Evolutionary conservation across 2,113 vertebrate genomes (phyloP).

Genomic region (Perca flavescens): DNA sequence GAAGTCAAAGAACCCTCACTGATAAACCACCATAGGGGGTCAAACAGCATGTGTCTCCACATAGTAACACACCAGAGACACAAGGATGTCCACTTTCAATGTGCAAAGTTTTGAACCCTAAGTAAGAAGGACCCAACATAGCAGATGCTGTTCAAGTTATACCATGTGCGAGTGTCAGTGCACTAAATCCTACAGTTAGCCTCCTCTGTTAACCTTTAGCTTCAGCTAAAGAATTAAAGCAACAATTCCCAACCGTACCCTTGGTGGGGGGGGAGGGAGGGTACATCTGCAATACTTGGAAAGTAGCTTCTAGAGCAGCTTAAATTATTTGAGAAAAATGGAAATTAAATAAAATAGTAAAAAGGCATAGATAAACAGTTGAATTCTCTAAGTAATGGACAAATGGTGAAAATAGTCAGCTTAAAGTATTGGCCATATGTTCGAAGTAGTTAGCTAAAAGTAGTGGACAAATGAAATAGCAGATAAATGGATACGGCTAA

Average conservation of each 20-base stretch:
- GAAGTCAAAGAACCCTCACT: conserved; percentile 29
- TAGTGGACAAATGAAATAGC: neutral
- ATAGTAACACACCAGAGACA: neutral
- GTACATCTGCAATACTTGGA: neutral
- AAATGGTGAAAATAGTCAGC: neutral
- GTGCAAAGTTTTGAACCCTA: neutral
- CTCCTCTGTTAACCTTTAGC: neutral
- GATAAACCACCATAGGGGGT: conserved; percentile 15
- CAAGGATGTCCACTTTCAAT: neutral
- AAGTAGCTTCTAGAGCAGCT: neutral
- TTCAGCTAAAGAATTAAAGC: neutral
- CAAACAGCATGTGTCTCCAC: conserved; percentile 25
- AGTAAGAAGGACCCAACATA: neutral
- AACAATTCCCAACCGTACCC: neutral
- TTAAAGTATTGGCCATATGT: neutral
- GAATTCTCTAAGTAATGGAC: too few species aligned
- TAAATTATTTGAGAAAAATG: neutral
- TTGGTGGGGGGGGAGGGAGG: too few species aligned
- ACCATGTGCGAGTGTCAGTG: neutral
- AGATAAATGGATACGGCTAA: neutral
- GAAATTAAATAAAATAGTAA: neutral
- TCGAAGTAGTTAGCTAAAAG: neutral
- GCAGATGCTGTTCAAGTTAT: conserved; percentile 11
- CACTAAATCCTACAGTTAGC: conserved; percentile 4
- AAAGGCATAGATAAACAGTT: neutral